phyloP scores from a whole-genome alignment of 2,888 invertebrate species.

The Latrodectus hesperus region DNA sequence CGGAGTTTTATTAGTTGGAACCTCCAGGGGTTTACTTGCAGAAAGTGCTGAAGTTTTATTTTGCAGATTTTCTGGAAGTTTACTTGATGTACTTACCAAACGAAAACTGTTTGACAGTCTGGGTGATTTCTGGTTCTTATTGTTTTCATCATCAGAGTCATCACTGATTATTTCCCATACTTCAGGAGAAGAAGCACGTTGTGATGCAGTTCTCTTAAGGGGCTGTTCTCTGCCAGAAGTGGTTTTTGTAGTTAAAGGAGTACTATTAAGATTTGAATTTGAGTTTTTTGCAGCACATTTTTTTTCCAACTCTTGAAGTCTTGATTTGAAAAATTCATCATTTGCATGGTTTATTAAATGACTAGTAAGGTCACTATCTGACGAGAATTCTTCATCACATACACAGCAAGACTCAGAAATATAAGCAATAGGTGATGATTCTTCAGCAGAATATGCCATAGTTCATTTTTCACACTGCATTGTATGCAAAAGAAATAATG shows the following conservation, averaged over 20 bases:
- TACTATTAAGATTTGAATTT: not conserved
- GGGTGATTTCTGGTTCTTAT: conserved; percentile 17
- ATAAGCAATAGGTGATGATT: conserved; percentile 40
- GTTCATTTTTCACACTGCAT: not conserved
- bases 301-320: conserved; percentile 14
- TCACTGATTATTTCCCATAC: conserved; percentile 50
- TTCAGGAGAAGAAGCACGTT: conserved; percentile 31
- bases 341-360: conserved; percentile 49
- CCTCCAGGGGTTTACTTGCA: not conserved
- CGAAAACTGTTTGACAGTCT: conserved; percentile 22
- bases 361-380: conserved; percentile 45
- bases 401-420: conserved; percentile 46
- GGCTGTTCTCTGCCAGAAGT: not conserved
- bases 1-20: not conserved
- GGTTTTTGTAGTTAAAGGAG: not conserved
- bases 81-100: conserved; percentile 10
- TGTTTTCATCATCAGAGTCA: conserved; percentile 43
- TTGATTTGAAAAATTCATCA: conserved; percentile 33
- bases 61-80: not conserved
- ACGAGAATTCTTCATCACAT: conserved; percentile 63
- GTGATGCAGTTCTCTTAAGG: conserved; percentile 16
- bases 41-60: not conserved
- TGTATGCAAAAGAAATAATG: too few relatives aligned
- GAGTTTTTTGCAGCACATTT: not conserved
- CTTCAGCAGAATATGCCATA: conserved; percentile 52